Conservation (phyloP, 1,140 invertebrate genomes). For the Pseudoatta argentina region DNA sequence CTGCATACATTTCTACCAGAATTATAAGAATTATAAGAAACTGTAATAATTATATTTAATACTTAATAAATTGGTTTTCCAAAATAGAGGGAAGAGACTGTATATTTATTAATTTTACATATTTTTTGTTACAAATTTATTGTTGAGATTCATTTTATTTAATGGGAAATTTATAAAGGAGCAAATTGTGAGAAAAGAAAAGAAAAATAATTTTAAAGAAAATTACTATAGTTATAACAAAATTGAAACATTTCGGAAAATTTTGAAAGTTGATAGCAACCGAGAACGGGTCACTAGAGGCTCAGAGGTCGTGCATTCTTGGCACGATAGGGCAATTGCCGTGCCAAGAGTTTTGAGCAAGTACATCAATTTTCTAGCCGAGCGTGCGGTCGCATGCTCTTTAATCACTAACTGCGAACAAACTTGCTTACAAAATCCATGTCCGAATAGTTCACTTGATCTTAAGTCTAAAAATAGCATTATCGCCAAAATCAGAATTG, state of each 20-base stretch:
- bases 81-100: not conserved
- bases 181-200: not conserved
- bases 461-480: not conserved
- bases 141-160: not conserved
- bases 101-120: not conserved
- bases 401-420: not conserved
- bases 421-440: not conserved
- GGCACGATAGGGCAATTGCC: slow-evolving; percentile 58
- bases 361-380: not conserved
- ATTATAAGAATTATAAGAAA: not conserved
- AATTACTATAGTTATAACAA: slow-evolving; percentile 27
- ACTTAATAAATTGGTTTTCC: not conserved
- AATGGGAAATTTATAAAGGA: not conserved
- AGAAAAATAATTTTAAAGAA: not conserved
- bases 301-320: slow-evolving; percentile 71
- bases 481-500: not conserved
- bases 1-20: no score
- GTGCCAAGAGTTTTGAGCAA: slow-evolving; percentile 51
- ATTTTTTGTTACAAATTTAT: not conserved
- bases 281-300: slow-evolving; percentile 53
- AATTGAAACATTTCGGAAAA: slow-evolving; percentile 22
- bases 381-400: slow-evolving; percentile 25
- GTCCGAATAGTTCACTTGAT: not conserved
- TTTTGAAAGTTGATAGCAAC: slow-evolving; percentile 20
- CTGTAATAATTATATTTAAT: not conserved